Percentiles rank a stretch among this genome's conserved stretches.
Evolutionary conservation across 1,140 invertebrate species (phyloP).

Genomic region (Acromyrmex charruanus): DNA sequence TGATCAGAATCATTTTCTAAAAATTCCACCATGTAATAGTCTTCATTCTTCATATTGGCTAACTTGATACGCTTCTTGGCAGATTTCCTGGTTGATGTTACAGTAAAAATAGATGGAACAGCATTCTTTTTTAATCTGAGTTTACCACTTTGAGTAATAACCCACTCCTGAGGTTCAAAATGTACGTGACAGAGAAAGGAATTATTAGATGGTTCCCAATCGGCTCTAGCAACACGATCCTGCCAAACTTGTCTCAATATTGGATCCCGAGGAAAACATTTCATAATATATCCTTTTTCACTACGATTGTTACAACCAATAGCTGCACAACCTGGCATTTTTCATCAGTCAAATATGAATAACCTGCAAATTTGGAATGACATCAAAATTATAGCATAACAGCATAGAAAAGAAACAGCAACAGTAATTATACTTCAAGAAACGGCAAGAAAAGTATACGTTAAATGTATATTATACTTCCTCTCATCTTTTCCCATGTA

Average conservation of each 20-base stretch:
- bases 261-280: slow-evolving; percentile 84
- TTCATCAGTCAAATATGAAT: slow-evolving; percentile 15
- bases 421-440: not conserved
- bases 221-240: slow-evolving; percentile 81
- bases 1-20: slow-evolving; percentile 71
- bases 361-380: slow-evolving; percentile 34
- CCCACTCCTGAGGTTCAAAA: slow-evolving; percentile 82
- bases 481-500: too few relatives aligned
- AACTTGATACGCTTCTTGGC: slow-evolving; percentile 78
- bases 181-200: slow-evolving; percentile 84
- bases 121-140: slow-evolving; percentile 82
- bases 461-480: not conserved
- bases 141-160: slow-evolving; percentile 78
- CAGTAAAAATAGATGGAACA: slow-evolving; percentile 81
- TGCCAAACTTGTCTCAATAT: slow-evolving; percentile 82
- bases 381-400: not conserved
- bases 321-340: slow-evolving; percentile 84
- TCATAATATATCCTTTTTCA: slow-evolving; percentile 85
- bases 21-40: slow-evolving; percentile 73
- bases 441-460: not conserved
- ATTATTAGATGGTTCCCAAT: slow-evolving; percentile 84
- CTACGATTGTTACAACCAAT: slow-evolving; percentile 85
- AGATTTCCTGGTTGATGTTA: slow-evolving; percentile 82
- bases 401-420: not conserved
- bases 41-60: slow-evolving; percentile 58